Base-by-base conservation (phyloP, 2,888 invertebrate genomes). In the Hemaris fuciformis region DNA sequence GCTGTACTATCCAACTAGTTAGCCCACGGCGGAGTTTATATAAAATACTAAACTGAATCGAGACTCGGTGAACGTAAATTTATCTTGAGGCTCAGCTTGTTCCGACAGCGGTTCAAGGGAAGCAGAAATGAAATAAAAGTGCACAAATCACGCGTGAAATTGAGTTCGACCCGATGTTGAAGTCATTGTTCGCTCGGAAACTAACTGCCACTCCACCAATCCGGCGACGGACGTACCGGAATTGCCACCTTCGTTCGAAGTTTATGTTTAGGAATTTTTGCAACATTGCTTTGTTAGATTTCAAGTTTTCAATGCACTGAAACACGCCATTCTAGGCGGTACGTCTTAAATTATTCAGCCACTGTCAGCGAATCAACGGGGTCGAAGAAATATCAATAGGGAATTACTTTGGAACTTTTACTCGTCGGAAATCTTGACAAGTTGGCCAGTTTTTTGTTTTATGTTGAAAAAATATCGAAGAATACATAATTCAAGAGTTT, bases 81-180 rank as follows among this genome's bases (percentile, higher is more conserved):
- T 65, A 65, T 64, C 48, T 67, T 62, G 64, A 67, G 67, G 73
- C 71, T 73, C 63, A 66, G 67, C 68, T 67, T 74, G 72, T 76
- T 73, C 73, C 78, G 77, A 78, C 75, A 77, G 71, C 72, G 72
- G 75, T 81, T 79, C 75, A 75, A 70, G 74, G 70, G 71, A 71
- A 82, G 80, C 86, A 81, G 83, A 81, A 89, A 89, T 84, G 84
- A 87, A 89, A 88, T 89, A 87, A 89, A 87, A 88, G 82, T 83
- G 80, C 80, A 85, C 84, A 89, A 89, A 91, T 89, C 89, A 89
- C 88, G 88, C 91, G 90, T 91, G 89, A 91, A 91, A 91, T 91
- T 88, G 90, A 88, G 83, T 90, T 89, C 84, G 84, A 84, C 75
- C 84, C 83, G 76, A 65, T 68, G 77, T 81, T 80, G 77, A 82